A percentile compares a stretch with the other conserved stretches of the same genome.
Conservation (phyloP, 2,797 vertebrate species). For the Coregonus sp. region DNA sequence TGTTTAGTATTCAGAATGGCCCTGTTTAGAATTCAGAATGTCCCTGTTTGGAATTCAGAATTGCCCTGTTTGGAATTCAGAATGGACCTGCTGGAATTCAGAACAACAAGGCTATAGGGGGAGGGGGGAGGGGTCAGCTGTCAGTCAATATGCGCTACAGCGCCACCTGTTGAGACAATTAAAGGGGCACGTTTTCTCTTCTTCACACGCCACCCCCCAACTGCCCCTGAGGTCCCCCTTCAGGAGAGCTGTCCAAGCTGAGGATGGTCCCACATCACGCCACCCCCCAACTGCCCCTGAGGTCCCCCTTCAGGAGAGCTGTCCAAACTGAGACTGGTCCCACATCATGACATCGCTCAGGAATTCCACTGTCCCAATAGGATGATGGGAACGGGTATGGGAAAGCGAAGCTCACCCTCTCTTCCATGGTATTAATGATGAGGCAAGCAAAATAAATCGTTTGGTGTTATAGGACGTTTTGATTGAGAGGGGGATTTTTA, state of each 20-base stretch:
- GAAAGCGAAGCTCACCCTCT: slow-evolving; percentile 13
- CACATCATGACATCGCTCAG: slow-evolving; percentile 22
- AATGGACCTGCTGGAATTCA: slow-evolving; percentile 39
- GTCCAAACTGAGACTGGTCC: slow-evolving; percentile 9
- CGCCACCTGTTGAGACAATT: slow-evolving; percentile 45
- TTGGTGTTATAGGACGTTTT: not conserved
- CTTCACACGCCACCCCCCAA: slow-evolving; percentile 9
- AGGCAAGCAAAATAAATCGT: slow-evolving; percentile 13
- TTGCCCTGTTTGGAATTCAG: slow-evolving; percentile 42
- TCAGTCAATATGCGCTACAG: slow-evolving; percentile 28
- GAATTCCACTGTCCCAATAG: slow-evolving; percentile 30
- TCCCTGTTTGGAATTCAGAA: slow-evolving; percentile 8
- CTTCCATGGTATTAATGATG: slow-evolving; percentile 7
- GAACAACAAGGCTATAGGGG: slow-evolving; percentile 31
- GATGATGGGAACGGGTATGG: slow-evolving; percentile 6
- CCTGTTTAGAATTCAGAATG: slow-evolving; percentile 48
- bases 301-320: slow-evolving; percentile 1
- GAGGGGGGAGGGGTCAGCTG: slow-evolving; percentile 16
- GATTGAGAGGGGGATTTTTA: slow-evolving; percentile 17
- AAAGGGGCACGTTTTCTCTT: slow-evolving; percentile 20
- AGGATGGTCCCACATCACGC: not conserved
- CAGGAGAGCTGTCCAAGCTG: no score
- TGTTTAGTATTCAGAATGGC: slow-evolving; percentile 1
- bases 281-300: not conserved
- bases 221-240: no score